Percentiles rank a stretch among this genome's conserved stretches.
phyloP scores from a whole-genome alignment of 2,797 vertebrate species.

The Coluber constrictor region DNA sequence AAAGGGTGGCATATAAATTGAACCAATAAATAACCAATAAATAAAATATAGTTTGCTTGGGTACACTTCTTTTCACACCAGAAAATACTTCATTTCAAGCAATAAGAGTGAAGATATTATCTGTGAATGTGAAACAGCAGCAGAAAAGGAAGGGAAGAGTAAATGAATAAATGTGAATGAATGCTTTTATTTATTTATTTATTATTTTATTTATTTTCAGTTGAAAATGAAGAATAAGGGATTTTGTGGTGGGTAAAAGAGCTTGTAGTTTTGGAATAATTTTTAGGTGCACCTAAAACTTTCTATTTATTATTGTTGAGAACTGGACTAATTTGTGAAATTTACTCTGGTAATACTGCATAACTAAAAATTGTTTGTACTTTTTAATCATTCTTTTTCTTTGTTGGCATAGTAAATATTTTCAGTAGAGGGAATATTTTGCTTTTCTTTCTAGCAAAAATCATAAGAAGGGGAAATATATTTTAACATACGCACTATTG shows the following conservation, averaged over 20 bases:
- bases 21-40: too few relatives aligned
- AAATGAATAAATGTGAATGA: not conserved
- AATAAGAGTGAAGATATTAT: not conserved
- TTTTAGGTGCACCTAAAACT: not conserved
- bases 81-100: not conserved
- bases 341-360: constrained; percentile 44
- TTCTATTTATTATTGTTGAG: constrained; percentile 11
- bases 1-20: too few relatives aligned
- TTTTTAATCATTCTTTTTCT: constrained; percentile 49
- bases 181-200: not conserved
- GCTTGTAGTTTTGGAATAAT: not conserved
- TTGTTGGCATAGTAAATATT: constrained; percentile 33
- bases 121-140: not conserved
- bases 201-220: not conserved
- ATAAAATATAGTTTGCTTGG: not conserved
- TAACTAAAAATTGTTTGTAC: constrained; percentile 47
- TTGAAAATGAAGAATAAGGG: not conserved
- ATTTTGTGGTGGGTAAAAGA: not conserved
- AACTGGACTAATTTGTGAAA: constrained; percentile 32
- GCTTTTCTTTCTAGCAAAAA: constrained; percentile 44
- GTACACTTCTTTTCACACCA: not conserved
- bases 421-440: constrained; percentile 38
- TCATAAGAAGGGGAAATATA: constrained; percentile 1
- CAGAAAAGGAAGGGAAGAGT: not conserved
- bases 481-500: constrained; percentile 16